Base-by-base conservation (phyloP, 2,888 invertebrate genomes). In the Neoaliturus tenellus region DNA sequence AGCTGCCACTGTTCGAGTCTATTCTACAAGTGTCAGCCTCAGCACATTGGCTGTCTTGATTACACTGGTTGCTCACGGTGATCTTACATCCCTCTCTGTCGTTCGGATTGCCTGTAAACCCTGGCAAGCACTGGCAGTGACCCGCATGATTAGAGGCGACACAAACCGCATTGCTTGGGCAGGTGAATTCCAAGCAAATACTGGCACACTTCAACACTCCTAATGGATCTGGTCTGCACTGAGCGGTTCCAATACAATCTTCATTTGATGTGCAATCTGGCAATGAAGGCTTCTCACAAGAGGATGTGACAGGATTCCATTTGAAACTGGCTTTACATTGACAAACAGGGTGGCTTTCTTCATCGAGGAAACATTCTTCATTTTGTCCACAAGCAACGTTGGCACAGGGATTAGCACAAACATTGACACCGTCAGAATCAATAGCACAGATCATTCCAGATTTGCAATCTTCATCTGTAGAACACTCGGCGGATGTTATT, bases 41-140 rank as follows among this genome's bases (percentile, higher is more conserved):
- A 39, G 95, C 91, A 88, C 98, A 98, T 89, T 97, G 96, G 41
- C 94, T 95, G 90, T 97, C 96, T 58, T 94, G 94, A 17, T 92
- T 92, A 88, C 98, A 98, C 89, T 95, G 93, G 88, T 97, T 95
- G 89, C 94, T 95, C 20, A 94, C 92, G 0, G 95, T 90, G 17
- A 93, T 93, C 87, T 94, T 93, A 88, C 98, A 98, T n/a, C 98
- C 98, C 86, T 95, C 95, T 31, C 98, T 93, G 89, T 97, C 96
- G 88, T 97, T 97, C 23, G 98, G 96, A 91, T 98, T 98, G 48
- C 98, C 98, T 14, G 94, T 93, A 90, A 94, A 98, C 3, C 97
- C 97, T 51, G 93, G 91, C 23, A 96, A 91, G 89, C 98, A 98
- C 88, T 96, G 95, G 89, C 98, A 98, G 88, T 94, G 93, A 62